Base-by-base conservation (phyloP, 23 tunicate genomes). In the Trididemnum nubilum region DNA sequence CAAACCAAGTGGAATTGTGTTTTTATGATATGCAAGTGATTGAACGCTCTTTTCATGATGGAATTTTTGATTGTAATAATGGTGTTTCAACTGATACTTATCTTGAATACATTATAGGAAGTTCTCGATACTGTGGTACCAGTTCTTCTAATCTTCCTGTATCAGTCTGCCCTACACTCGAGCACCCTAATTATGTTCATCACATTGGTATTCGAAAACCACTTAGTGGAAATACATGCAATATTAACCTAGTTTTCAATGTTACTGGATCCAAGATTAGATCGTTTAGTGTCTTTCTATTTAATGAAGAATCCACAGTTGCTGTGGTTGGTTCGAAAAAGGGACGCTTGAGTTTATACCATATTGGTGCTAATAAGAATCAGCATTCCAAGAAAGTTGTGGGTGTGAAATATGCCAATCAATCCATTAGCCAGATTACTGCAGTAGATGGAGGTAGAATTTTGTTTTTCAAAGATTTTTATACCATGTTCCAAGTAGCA, bases 321-420 rank as follows among this genome's bases (percentile, higher is more conserved):
- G 77, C 66, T 85, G 88, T 36, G 2, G 19, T 77, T 31, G 88
- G 88, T 0, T 57, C 88, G 2, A 60, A 33, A 24, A 64, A 34
- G 49, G 82, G 88, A n/a, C 2, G 37, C 0, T 7, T 85, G 3
- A 32, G 27, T 64, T 65, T 85, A 33, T 77, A 76, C 58, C 72
- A 85, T 76, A 69, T 81, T 51, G 84, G 84, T 32, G 84, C 30
- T 34, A 73, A 73, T 40, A 38, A 73, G 25, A 69, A 69, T 32
- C 74, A 37, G 18, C n/a, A 7, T 12, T 7, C 32, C 32, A 37
- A 21, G 7, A 37, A 37, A 2, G 21, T 2, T 22, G 2, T 77
- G 9, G 12, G 19, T 9, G 27, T 82, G 3, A 33, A 33, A 29
- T 49, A 70, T 49, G 49, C 78, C 0, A 50, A 70, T 34, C 51